Evolutionary conservation across 1,140 invertebrate species (phyloP), one percentile per base, ranked within the genome.

Genomic region (Drosophila lacertosa): DNA sequence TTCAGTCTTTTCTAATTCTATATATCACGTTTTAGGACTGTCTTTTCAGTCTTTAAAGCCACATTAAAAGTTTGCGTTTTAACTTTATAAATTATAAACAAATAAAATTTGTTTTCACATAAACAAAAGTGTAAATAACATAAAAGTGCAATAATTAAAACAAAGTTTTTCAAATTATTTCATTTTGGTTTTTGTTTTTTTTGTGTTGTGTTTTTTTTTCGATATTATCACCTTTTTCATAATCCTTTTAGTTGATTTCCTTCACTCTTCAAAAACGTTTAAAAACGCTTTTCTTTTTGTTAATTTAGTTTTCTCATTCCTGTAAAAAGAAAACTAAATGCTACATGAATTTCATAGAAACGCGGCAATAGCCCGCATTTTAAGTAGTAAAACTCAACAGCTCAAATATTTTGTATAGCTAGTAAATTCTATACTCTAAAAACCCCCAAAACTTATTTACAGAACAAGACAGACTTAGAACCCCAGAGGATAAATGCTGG

Each of bases 121-220:
- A 82, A 84, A 84, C 50, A 63, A 88, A 84, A 88, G 79, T 77
- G 72, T 82, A 79, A 84, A 74, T 88, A 84, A 84, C 81, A 84
- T 81, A 86, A 84, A 84, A 84, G 62, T 86, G 76, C 73, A 84
- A 86, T 74, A 84, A 74, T 71, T 65, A 70, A 86, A 84, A 64
- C 33, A 70, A 86, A 86, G 72, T 74, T 73, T 62, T 53, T 86
- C 11, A 66, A 76, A 80, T 40, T 55, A 77, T 70, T 20, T 42
- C 40, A 47, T 60, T 64, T 13, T 47, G 60, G 20, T 63, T 57
- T 53, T 55, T 40, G 32, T 42, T 73, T 62, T 55, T 29, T 71
- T 74, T 59, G 26, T 71, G 64, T 45, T 74, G 63, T 77, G 29
- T 63, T 82, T 66, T 29, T 47, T 15, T 57, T 74, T 77, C 32